Base-by-base conservation (phyloP, 2,113 vertebrate genomes). In the Nematolebias whitei region DNA sequence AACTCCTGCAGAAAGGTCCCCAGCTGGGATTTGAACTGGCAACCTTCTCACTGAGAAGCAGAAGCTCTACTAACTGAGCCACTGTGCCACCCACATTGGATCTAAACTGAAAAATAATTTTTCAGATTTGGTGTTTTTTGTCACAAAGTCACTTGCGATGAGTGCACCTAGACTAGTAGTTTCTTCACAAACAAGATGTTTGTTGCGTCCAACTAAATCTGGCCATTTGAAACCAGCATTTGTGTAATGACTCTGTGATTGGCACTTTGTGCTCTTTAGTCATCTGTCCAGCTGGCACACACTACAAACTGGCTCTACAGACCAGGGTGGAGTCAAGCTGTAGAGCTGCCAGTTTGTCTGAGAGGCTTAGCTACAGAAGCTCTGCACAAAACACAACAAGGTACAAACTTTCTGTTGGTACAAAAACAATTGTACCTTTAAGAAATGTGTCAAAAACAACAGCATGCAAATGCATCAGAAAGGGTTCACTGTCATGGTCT, bases 41-140 rank as follows among this genome's bases (percentile, higher is more conserved):
- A n/a, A n/a, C n/a, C n/a, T n/a, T n/a, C n/a, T n/a, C n/a, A n/a
- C n/a, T n/a, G n/a, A n/a, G n/a, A n/a, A n/a, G n/a, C n/a, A n/a
- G n/a, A n/a, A n/a, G n/a, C n/a, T n/a, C n/a, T n/a, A n/a, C n/a
- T n/a, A n/a, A n/a, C n/a, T n/a, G n/a, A n/a, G n/a, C n/a, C n/a
- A n/a, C n/a, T n/a, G n/a, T n/a, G n/a, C n/a, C n/a, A n/a, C n/a
- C 5, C 23, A 18, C 55, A 24, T 10, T 23, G 4, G 43, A 16
- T 71, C 56, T 58, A 72, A 69, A 22, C 20, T 16, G 74, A 35
- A 35, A 35, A 74, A 78, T 54, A 61, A 61, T 80, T 14, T 41
- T 24, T 45, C 26, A 61, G 18, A 59, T 14, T 16, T 29, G 12
- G 50, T 51, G 50, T 3, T 29, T 29, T 35, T 35, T 35, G 32